Evolutionary conservation across 2,797 vertebrate species (phyloP).

Genomic region (Tragelaphus eurycerus): DNA sequence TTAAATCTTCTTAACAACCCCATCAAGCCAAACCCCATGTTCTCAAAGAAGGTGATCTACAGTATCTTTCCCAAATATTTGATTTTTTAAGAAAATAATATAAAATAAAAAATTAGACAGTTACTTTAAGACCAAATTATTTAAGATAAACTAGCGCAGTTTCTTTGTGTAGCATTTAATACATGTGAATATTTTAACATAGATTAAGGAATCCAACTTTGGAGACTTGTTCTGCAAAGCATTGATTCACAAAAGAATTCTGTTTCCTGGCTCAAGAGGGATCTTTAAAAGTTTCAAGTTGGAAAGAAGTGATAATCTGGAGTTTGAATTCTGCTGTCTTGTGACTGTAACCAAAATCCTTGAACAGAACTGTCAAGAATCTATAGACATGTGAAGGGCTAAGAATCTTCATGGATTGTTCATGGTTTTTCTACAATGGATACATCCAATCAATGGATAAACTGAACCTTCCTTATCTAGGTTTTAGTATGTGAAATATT

Average conservation of each 20-base stretch:
- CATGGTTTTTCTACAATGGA: neutral
- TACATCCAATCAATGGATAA: conserved; percentile 47
- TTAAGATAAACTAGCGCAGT: conserved; percentile 64
- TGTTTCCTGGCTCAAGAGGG: conserved; percentile 40
- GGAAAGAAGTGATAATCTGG: neutral
- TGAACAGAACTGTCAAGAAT: neutral
- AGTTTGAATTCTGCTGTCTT: neutral
- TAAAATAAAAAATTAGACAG: conserved; percentile 72
- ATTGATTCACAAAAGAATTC: neutral
- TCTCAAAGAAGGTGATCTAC: conserved; percentile 73
- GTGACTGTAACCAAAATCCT: neutral
- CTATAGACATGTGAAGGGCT: neutral
- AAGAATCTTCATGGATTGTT: conserved; percentile 5
- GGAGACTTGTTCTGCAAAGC: conserved; percentile 40
- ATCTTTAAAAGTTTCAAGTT: conserved; percentile 33
- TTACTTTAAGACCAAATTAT: conserved; percentile 73
- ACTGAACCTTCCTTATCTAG: conserved; percentile 55
- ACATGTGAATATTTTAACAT: conserved; percentile 37
- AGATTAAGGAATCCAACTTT: conserved; percentile 57
- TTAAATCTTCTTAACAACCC: conserved; percentile 81
- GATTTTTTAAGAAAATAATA: conserved; percentile 55
- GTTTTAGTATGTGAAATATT: conserved; percentile 51
- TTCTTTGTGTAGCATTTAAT: conserved; percentile 59
- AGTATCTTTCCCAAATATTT: conserved; percentile 77
- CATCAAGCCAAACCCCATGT: conserved; percentile 71